Evolutionary conservation across 92 coral and sea anemone species (phyloP).

Genomic region (Palythoa heliodiscus): DNA sequence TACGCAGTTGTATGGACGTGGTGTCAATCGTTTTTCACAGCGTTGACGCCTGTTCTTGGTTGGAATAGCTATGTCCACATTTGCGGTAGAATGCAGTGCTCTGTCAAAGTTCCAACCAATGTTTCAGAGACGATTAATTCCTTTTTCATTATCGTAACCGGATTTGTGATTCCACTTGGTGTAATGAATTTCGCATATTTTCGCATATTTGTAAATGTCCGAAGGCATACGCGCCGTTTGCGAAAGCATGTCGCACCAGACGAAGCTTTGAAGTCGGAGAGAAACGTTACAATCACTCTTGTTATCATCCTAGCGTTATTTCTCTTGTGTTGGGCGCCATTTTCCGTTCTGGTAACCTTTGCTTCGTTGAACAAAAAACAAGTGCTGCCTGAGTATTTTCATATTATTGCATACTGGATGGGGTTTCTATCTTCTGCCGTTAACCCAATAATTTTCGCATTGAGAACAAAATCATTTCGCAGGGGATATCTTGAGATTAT

Average conservation of each 20-base stretch:
- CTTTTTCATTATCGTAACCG: constrained; percentile 62
- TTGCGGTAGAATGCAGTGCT: constrained; percentile 66
- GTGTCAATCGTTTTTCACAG: constrained; percentile 56
- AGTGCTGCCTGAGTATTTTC: constrained; percentile 48
- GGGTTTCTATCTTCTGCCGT: constrained; percentile 64
- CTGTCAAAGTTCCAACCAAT: constrained; percentile 54
- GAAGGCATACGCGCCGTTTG: constrained; percentile 57
- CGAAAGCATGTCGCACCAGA: constrained; percentile 48
- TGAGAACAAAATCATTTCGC: constrained; percentile 58
- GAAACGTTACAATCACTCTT: constrained; percentile 53
- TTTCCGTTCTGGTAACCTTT: constrained; percentile 53
- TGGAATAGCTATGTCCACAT: constrained; percentile 68
- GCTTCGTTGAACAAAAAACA: constrained; percentile 52
- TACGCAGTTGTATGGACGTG: constrained; percentile 59
- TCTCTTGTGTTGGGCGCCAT: constrained; percentile 70
- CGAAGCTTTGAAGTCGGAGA: constrained; percentile 49
- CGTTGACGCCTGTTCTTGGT: constrained; percentile 59
- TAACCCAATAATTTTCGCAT: constrained; percentile 63
- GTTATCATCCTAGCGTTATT: constrained; percentile 60
- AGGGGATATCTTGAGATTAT: constrained; percentile 64
- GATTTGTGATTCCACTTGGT: constrained; percentile 66
- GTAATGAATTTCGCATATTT: constrained; percentile 63
- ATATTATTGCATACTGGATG: constrained; percentile 65
- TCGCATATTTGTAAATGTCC: constrained; percentile 59
- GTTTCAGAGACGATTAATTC: constrained; percentile 56